Conservation (phyloP, 2,797 vertebrate species). For the Australoheros facetus region DNA sequence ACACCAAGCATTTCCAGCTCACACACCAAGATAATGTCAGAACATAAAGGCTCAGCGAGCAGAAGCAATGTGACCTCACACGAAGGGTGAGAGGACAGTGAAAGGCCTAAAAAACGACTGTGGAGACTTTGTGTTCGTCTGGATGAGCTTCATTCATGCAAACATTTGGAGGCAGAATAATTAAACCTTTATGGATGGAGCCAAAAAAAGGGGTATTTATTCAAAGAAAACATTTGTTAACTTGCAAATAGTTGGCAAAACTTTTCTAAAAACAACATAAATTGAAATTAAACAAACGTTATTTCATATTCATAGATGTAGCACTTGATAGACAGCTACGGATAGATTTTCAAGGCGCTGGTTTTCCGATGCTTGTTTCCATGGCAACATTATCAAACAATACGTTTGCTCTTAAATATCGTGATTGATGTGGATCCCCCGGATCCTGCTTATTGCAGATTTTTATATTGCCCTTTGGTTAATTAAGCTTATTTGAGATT, state of each 20-base stretch:
- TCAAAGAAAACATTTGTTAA: constrained; percentile 7
- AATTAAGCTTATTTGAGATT: background rate
- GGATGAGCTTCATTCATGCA: constrained; percentile 18
- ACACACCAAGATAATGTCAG: constrained; percentile 39
- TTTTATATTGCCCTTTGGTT: background rate
- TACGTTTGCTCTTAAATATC: background rate
- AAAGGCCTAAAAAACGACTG: background rate
- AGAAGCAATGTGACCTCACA: constrained; percentile 10
- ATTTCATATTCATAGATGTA: background rate
- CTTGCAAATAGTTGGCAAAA: constrained; percentile 4
- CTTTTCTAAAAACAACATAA: constrained; percentile 14
- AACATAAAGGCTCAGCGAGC: background rate
- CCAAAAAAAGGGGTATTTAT: background rate
- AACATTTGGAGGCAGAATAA: constrained; percentile 40
- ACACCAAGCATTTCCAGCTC: constrained; percentile 27
- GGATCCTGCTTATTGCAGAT: background rate
- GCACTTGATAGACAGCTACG: background rate
- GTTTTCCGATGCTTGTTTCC: background rate
- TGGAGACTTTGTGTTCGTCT: background rate
- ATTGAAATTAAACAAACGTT: background rate
- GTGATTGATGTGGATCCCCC: background rate
- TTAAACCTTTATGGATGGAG: constrained; percentile 32
- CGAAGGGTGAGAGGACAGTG: background rate
- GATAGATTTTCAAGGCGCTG: background rate
- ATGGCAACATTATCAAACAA: background rate